phyloP scores from a whole-genome alignment of 1,140 invertebrate species.

The Holcopasites calliopsidis region DNA sequence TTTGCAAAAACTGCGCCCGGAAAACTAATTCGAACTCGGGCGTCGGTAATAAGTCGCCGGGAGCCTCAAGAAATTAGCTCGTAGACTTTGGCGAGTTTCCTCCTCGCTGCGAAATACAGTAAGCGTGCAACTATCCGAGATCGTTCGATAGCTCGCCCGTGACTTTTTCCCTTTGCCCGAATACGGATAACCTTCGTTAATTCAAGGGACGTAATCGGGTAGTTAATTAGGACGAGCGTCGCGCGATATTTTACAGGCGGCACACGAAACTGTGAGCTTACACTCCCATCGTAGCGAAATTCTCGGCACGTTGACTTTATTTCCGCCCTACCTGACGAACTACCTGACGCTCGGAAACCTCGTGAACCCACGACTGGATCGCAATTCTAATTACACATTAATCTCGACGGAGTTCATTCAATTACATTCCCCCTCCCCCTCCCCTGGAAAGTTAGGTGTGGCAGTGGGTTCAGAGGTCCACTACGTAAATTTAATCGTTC shows the following conservation, averaged over 20 bases:
- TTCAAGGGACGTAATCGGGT: slow-evolving; percentile 22
- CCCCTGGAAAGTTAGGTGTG: neutral
- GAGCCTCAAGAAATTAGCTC: neutral
- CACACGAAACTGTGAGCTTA: slow-evolving; percentile 13
- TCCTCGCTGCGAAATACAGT: neutral
- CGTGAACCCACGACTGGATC: neutral
- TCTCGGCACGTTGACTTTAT: slow-evolving; percentile 26
- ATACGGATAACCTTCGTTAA: slow-evolving; percentile 16
- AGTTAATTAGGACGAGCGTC: slow-evolving; percentile 27
- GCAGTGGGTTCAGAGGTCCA: neutral
- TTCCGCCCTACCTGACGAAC: neutral
- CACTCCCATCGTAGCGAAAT: slow-evolving; percentile 1
- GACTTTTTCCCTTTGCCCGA: slow-evolving; percentile 8
- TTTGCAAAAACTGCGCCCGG: neutral
- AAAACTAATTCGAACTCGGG: neutral
- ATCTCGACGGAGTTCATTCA: neutral
- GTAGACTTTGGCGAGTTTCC: neutral
- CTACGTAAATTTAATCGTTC: slow-evolving; percentile 5
- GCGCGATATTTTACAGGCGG: slow-evolving; percentile 10
- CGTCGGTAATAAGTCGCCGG: neutral
- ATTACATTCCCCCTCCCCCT: no score
- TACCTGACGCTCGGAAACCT: neutral
- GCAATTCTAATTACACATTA: neutral
- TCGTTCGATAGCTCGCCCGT: neutral
- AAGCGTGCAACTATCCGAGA: no score